Percentiles rank a stretch among this genome's conserved stretches.
phyloP scores from a whole-genome alignment of 1,140 invertebrate genomes.

The Brachionus plicatilis region DNA sequence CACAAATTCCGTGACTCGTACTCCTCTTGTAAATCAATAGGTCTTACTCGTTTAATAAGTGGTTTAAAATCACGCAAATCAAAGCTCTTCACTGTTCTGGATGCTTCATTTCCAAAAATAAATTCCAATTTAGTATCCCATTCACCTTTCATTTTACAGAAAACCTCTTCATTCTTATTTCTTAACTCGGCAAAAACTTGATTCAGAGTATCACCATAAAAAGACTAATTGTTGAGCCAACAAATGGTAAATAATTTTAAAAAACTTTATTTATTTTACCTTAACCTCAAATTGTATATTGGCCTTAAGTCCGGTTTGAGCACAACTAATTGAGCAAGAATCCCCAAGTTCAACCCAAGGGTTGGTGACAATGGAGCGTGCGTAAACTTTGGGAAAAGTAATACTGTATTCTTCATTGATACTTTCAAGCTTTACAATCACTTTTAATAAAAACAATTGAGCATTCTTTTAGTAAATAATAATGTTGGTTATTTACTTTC shows the following conservation, averaged over 20 bases:
- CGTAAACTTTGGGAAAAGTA: slow-evolving; percentile 92
- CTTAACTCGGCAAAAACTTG: slow-evolving; percentile 73
- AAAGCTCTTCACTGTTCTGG: slow-evolving; percentile 44
- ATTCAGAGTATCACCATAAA: slow-evolving; percentile 91
- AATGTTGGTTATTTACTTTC: not conserved
- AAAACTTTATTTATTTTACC: not conserved
- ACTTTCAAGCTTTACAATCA: slow-evolving; percentile 72
- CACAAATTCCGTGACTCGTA: slow-evolving; percentile 52
- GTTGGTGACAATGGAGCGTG: slow-evolving; percentile 83
- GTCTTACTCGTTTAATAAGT: slow-evolving; percentile 48
- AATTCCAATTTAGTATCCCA: slow-evolving; percentile 56
- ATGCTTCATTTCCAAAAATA: slow-evolving; percentile 52
- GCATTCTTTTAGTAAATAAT: not conserved
- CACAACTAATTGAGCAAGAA: slow-evolving; percentile 64
- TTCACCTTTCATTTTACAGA: slow-evolving; percentile 53
- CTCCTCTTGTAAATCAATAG: slow-evolving; percentile 48
- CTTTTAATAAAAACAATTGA: slow-evolving; percentile 45
- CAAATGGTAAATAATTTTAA: not conserved
- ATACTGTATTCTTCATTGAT: slow-evolving; percentile 83
- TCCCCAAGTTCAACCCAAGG: slow-evolving; percentile 96
- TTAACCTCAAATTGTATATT: not conserved
- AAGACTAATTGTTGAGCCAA: slow-evolving; percentile 61
- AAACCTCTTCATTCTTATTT: slow-evolving; percentile 54
- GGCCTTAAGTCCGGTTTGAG: not conserved
- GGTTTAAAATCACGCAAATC: slow-evolving; percentile 46